These are phyloP conservation scores for Aporophyla nigra DNA, from an alignment of 2,888 invertebrate species.

Conservation along the genomic window DNA sequence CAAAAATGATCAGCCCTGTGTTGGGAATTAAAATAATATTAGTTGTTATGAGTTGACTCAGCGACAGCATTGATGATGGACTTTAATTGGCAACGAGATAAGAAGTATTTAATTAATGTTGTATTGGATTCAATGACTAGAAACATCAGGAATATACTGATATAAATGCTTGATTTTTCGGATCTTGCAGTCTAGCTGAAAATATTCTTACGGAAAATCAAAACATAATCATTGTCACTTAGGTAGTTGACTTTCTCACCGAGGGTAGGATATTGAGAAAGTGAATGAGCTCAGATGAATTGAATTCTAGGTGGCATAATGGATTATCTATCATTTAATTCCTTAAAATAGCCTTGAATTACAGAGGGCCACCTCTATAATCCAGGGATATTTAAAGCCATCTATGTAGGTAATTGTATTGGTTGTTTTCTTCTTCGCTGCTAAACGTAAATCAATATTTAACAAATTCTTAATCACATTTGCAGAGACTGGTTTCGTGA, in stretches of 20 bases:
- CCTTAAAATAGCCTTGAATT: too few relatives aligned
- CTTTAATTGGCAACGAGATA: slow-evolving; percentile 18
- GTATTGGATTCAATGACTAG: not conserved
- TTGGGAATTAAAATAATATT: slow-evolving; percentile 23
- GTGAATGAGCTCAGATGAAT: not conserved
- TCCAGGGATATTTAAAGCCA: not conserved
- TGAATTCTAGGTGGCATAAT: not conserved
- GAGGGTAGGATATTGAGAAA: not conserved
- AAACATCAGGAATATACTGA: not conserved
- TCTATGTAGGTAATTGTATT: too few relatives aligned
- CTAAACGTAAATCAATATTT: not conserved
- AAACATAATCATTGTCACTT: not conserved
- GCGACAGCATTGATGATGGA: slow-evolving; percentile 1
- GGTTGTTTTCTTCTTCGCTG: too few relatives aligned
- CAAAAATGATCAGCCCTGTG: slow-evolving; percentile 48
- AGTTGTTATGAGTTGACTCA: slow-evolving; percentile 11
- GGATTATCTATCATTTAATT: too few relatives aligned
- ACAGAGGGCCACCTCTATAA: not conserved
- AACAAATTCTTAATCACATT: not conserved
- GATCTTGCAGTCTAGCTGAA: slow-evolving; percentile 2
- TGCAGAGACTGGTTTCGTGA: not conserved
- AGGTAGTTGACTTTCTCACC: not conserved
- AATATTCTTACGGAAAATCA: not conserved
- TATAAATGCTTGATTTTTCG: not conserved
- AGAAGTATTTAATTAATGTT: not conserved